phyloP scores from a whole-genome alignment of 2,113 vertebrate genomes.

The Microcebus griseorufus region DNA sequence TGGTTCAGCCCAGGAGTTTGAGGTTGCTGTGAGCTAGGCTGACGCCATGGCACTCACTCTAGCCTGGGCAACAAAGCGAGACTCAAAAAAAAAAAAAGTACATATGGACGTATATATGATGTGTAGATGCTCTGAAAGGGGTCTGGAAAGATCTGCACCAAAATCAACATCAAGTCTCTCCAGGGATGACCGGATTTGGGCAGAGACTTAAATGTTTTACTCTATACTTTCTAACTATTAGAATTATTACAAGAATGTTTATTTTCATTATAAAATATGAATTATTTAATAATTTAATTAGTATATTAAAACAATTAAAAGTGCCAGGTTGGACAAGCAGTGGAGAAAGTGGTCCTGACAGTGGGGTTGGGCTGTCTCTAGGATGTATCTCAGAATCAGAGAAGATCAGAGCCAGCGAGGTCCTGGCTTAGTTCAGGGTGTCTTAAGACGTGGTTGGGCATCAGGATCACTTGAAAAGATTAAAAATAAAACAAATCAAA shows the following conservation, averaged over 20 bases:
- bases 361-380: background rate
- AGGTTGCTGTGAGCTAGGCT: too few relatives aligned
- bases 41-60: too few relatives aligned
- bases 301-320: background rate
- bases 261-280: background rate
- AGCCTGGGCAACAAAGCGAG: too few relatives aligned
- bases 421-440: background rate
- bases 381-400: background rate
- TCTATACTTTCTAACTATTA: background rate
- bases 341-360: background rate
- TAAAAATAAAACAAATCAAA: background rate
- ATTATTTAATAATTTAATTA: background rate
- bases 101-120: too few relatives aligned
- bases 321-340: background rate
- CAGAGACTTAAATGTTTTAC: background rate
- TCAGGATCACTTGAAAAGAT: background rate
- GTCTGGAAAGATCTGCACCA: too few relatives aligned
- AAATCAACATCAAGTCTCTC: too few relatives aligned
- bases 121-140: too few relatives aligned
- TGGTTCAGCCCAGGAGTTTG: too few relatives aligned
- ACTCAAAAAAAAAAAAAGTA: background rate
- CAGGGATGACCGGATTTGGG: too few relatives aligned
- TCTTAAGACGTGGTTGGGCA: background rate
- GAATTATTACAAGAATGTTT: background rate
- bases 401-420: background rate